Evolutionary conservation across 2,113 vertebrate species (phyloP), one percentile per base, ranked within the genome.

Genomic region (Procapra przewalskii): DNA sequence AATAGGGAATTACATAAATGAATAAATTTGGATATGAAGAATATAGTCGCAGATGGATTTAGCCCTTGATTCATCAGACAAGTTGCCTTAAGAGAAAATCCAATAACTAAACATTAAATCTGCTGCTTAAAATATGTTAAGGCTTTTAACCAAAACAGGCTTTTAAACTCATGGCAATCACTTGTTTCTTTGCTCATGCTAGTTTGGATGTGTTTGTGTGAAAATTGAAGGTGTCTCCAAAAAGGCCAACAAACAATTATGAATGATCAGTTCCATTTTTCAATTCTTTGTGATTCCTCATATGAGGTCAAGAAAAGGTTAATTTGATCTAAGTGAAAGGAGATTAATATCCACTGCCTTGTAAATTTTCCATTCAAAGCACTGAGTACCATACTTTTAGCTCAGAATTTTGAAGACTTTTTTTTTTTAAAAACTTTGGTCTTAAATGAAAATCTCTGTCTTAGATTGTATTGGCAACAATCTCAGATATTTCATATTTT

Each of bases 61-160:
- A 97, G 55, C 85, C 59, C 96, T 84, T 50, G 80, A 98, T 90
- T 97, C 89, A 96, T 96, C 67, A 96, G 87, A 96, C 71, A 80
- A 96, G 79, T 95, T 98, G 96, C 97, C 97, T 97, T 93, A 96
- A 97, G 97, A 94, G 86, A 92, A 98, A 97, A 97, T 55, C 95
- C 62, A 97, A 80, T 40, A 96, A 89, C 55, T 93, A 94, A 94
- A 75, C 77, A 97, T 93, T 97, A 96, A 94, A 95, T 95, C 45
- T 96, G 83, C 62, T 75, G 59, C 79, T 97, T 96, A 84, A 97
- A 97, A 98, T 93, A 93, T 67, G 27, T 86, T 33, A 85, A 92
- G 21, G 36, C 55, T 93, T 92, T 97, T 64, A 67, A 94, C 82
- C 88, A 96, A 96, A 96, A 94, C 3, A 86, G 86, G 64, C 96